A percentile compares a stretch with the other conserved stretches of the same genome.
These are phyloP conservation scores for Leucozona laternaria DNA, from an alignment of 2,888 invertebrate species.

Conservation along the genomic window DNA sequence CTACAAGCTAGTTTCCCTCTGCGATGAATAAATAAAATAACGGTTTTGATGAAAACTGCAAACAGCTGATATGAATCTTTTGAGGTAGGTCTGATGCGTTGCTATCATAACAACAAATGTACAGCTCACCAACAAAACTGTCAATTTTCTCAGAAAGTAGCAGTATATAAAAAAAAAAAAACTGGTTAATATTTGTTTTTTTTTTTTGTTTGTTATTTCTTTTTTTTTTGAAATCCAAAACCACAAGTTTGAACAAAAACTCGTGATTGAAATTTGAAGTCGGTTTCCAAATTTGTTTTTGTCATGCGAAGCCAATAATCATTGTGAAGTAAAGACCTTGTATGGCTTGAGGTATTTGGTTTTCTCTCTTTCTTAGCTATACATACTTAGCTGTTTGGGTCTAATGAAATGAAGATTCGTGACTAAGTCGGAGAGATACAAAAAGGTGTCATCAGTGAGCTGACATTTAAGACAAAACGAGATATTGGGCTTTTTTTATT, in stretches of 20 bases:
- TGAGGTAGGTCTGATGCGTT: slow-evolving; percentile 32
- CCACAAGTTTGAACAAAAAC: slow-evolving; percentile 38
- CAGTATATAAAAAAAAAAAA: slow-evolving; percentile 30
- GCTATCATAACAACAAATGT: not conserved
- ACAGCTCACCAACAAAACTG: not conserved
- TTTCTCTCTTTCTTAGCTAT: slow-evolving; percentile 41
- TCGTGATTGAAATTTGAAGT: slow-evolving; percentile 66
- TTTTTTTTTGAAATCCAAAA: slow-evolving; percentile 29
- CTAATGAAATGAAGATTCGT: slow-evolving; percentile 48
- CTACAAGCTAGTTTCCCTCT: not conserved
- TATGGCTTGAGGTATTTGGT: slow-evolving; percentile 41
- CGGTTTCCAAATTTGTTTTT: slow-evolving; percentile 40
- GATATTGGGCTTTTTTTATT: not conserved
- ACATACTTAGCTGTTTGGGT: not conserved
- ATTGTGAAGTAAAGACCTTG: slow-evolving; percentile 23
- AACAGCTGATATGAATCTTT: slow-evolving; percentile 38
- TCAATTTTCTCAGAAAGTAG: slow-evolving; percentile 50
- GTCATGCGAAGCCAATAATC: slow-evolving; percentile 36
- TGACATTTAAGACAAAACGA: slow-evolving; percentile 20
- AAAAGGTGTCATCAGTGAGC: slow-evolving; percentile 26
- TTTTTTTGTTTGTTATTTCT: not conserved
- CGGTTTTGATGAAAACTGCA: slow-evolving; percentile 23
- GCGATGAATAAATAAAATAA: slow-evolving; percentile 8
- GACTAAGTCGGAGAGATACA: slow-evolving; percentile 40
- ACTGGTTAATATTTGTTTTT: slow-evolving; percentile 5